phyloP scores from a whole-genome alignment of 2,797 vertebrate genomes.

The Notolabrus celidotus region DNA sequence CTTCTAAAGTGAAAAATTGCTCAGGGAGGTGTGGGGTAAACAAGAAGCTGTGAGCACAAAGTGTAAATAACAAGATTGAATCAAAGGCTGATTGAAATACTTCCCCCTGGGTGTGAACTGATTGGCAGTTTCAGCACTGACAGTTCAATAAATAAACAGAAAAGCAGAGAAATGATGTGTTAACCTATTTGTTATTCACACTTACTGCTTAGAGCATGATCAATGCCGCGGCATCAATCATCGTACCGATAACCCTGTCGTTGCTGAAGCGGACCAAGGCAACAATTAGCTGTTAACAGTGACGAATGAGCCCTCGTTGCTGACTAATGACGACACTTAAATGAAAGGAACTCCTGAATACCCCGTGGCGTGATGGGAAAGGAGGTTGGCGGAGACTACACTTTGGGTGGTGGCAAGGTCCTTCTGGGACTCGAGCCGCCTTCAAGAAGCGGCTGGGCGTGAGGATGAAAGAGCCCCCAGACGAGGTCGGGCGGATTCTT shows the following conservation, averaged over 20 bases:
- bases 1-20: slow-evolving; percentile 32
- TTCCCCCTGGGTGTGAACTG: slow-evolving; percentile 39
- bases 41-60: slow-evolving; percentile 9
- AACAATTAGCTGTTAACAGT: slow-evolving; percentile 51
- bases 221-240: slow-evolving; percentile 24
- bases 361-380: neutral
- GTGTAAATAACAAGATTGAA: slow-evolving; percentile 55
- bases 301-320: slow-evolving; percentile 43
- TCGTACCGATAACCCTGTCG: slow-evolving; percentile 9
- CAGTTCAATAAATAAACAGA: slow-evolving; percentile 48
- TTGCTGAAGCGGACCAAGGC: slow-evolving; percentile 8
- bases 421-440: slow-evolving; percentile 26
- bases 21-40: slow-evolving; percentile 24
- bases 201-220: slow-evolving; percentile 30
- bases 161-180: slow-evolving; percentile 24
- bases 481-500: slow-evolving; percentile 30
- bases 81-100: slow-evolving; percentile 49
- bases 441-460: slow-evolving; percentile 7
- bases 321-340: slow-evolving; percentile 54
- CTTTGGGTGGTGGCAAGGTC: slow-evolving; percentile 22
- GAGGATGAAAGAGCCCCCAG: slow-evolving; percentile 51
- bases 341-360: slow-evolving; percentile 26
- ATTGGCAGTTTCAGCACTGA: slow-evolving; percentile 47
- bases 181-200: slow-evolving; percentile 34
- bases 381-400: slow-evolving; percentile 11